Evolutionary conservation across 1,140 invertebrate species (phyloP).

Genomic region (Hypothenemus hampei): DNA sequence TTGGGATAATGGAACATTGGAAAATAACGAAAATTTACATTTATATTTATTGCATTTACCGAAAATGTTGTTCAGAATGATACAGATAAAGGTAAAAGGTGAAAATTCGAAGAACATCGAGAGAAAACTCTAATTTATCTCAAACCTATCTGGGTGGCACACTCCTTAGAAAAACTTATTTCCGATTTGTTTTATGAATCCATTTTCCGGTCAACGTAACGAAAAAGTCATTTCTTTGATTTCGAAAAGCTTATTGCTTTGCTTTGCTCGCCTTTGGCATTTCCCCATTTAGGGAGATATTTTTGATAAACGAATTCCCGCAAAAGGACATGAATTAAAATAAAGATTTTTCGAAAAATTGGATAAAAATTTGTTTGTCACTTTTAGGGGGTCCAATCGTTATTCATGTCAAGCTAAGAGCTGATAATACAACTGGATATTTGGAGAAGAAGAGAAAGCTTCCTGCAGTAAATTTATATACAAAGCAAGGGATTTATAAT

Average conservation of each 20-base stretch:
- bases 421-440: conserved; percentile 20
- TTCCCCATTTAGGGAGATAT: conserved; percentile 7
- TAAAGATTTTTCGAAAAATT: conserved; percentile 1
- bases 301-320: not conserved
- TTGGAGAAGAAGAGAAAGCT: conserved; percentile 21
- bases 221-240: conserved; percentile 10
- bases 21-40: too few relatives aligned
- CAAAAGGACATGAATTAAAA: conserved; percentile 5
- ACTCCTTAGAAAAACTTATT: conserved; percentile 9
- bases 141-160: not conserved
- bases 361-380: not conserved
- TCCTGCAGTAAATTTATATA: conserved; percentile 27
- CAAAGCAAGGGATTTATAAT: conserved; percentile 25
- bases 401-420: conserved; percentile 19
- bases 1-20: too few relatives aligned
- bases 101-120: too few relatives aligned
- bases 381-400: conserved; percentile 9
- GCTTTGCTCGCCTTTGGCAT: conserved; percentile 7
- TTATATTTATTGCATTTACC: too few relatives aligned
- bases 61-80: too few relatives aligned
- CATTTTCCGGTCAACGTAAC: conserved; percentile 10
- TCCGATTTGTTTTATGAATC: conserved; percentile 20
- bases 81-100: too few relatives aligned
- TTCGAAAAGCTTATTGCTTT: conserved; percentile 12
- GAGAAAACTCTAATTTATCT: too few relatives aligned